Percentiles rank a stretch among this genome's conserved stretches.
Evolutionary conservation across 2,888 invertebrate species (phyloP).

Genomic region (Drosophila anomelani): DNA sequence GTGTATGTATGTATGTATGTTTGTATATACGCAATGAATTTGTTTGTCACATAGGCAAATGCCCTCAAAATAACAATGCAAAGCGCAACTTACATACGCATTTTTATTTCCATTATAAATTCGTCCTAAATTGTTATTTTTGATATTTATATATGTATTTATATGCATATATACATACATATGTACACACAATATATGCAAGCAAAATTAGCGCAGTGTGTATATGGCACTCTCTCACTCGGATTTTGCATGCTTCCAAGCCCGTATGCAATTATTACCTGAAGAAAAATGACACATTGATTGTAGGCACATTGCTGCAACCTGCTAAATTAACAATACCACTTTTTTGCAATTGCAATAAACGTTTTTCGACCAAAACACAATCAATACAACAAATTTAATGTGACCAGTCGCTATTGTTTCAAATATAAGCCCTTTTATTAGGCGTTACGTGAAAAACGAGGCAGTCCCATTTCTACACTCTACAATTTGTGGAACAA

Average conservation of each 20-base stretch:
- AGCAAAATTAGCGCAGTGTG: conserved; percentile 28
- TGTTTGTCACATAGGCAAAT: conserved; percentile 22
- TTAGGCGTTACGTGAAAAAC: no score
- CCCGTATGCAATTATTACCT: conserved; percentile 26
- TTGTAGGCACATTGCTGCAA: conserved; percentile 38
- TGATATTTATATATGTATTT: conserved; percentile 22
- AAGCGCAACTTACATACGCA: conserved; percentile 1
- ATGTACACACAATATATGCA: conserved; percentile 35
- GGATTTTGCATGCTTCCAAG: background rate
- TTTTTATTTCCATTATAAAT: conserved; percentile 15
- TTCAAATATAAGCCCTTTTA: no score
- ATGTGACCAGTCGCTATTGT: no score
- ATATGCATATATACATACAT: conserved; percentile 30
- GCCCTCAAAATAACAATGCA: conserved; percentile 7
- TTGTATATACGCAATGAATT: conserved; percentile 1
- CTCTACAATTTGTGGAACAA: no score
- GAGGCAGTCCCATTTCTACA: no score
- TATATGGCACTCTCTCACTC: conserved; percentile 10
- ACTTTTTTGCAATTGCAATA: conserved; percentile 59
- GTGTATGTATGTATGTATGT: conserved; percentile 3
- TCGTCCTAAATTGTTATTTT: conserved; percentile 39
- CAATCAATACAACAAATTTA: conserved; percentile 65
- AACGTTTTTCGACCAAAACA: conserved; percentile 55
- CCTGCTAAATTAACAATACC: conserved; percentile 46
- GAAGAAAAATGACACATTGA: conserved; percentile 29